Base-by-base conservation (phyloP, 1,140 invertebrate genomes). In the Mylabris phalerata region DNA sequence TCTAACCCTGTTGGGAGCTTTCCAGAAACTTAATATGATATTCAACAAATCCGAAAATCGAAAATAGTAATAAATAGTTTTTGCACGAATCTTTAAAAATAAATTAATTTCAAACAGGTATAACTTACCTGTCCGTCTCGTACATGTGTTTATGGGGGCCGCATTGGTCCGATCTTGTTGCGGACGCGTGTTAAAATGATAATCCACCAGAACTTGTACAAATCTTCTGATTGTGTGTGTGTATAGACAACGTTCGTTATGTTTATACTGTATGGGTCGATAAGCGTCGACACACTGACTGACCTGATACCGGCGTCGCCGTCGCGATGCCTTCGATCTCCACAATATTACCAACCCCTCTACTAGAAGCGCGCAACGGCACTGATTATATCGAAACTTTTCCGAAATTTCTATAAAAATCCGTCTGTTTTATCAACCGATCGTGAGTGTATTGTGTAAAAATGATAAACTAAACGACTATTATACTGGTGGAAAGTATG, bases 61-160 rank as follows among this genome's bases (percentile, higher is more conserved):
- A 44, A 13, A 11, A 44, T 44, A 32, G 2, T 13, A 13, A 13
- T 13, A 13, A 13, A 13, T 13, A 13, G 13, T 13, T 32, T 32
- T 32, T 7, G 32, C 32, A 32, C 32, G 32, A 32, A 5, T 5
- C 32, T 1, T 32, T 32, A 32, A 5, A 2, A 32, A 32, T 32
- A 32, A 32, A 5, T 32, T 32, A 32, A 7, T 19, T 19, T 19
- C 19, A 19, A 43, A 55, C 40, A 39, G 25, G 10, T 47, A 54
- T 39, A 48, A 52, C 57, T 58, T 71, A 71, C 69, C 69, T 68
- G 63, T 39, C 50, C 55, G 57, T 67, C 52, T 62, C 48, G 67
- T 66, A 69, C 69, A 71, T 71, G 68, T 67, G 68, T 69, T 58
- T 67, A 71, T 61, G 67, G 65, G 61, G 69, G 69, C 68, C 63